Percentiles rank a stretch among this genome's conserved stretches.
Evolutionary conservation across 2,113 vertebrate genomes (phyloP).

Genomic region (Synchiropus splendidus): DNA sequence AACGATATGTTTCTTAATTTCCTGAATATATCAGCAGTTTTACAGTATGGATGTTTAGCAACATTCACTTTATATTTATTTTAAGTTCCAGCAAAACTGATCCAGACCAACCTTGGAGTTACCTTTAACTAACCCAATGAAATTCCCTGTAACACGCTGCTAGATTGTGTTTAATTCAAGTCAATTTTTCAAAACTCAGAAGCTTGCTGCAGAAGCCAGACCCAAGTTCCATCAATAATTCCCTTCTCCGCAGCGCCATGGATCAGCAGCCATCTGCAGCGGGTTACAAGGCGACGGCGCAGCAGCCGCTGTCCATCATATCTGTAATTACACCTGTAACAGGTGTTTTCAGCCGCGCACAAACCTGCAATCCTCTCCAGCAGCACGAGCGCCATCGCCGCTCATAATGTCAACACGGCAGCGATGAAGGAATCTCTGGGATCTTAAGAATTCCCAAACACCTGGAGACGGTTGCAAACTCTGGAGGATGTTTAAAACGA

Average conservation of each 20-base stretch:
- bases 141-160: too few relatives aligned
- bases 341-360: constrained; percentile 55
- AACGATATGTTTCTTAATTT: too few relatives aligned
- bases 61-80: too few relatives aligned
- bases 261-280: constrained; percentile 50
- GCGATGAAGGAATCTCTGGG: constrained; percentile 44
- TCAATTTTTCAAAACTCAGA: too few relatives aligned
- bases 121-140: too few relatives aligned
- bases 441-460: constrained; percentile 52
- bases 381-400: constrained; percentile 32
- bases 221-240: too few relatives aligned
- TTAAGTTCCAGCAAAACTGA: too few relatives aligned
- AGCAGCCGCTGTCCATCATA: constrained; percentile 28
- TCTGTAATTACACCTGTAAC: constrained; percentile 64
- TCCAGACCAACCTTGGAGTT: too few relatives aligned
- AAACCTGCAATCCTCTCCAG: constrained; percentile 61
- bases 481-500: constrained; percentile 34
- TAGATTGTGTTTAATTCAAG: too few relatives aligned
- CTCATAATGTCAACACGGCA: constrained; percentile 42
- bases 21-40: too few relatives aligned
- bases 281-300: constrained; percentile 28
- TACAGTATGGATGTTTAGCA: too few relatives aligned
- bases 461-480: constrained; percentile 41
- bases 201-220: too few relatives aligned
- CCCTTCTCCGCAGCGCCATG: constrained; percentile 18